phyloP scores from a whole-genome alignment of 2,797 vertebrate species.

The Phoebastria nigripes region DNA sequence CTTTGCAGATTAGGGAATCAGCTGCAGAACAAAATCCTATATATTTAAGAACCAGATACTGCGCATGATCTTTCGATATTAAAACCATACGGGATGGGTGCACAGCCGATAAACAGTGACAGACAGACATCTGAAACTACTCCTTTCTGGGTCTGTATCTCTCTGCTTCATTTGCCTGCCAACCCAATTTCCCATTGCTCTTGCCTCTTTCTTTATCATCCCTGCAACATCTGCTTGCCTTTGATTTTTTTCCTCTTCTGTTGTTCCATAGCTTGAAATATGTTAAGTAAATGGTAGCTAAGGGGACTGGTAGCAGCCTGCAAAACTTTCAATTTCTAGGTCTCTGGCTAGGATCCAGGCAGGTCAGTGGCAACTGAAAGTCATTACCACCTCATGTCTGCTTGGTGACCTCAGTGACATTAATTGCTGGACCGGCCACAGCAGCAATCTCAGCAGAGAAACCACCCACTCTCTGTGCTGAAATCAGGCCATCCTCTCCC shows the following conservation, averaged over 20 bases:
- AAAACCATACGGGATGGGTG: background rate
- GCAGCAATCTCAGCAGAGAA: background rate
- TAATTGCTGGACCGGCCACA: background rate
- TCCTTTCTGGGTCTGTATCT: background rate
- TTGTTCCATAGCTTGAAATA: background rate
- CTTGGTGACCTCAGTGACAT: constrained; percentile 16
- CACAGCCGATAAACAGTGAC: background rate
- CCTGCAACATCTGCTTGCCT: background rate
- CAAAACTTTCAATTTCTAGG: background rate
- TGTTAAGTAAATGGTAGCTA: background rate
- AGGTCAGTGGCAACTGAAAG: background rate
- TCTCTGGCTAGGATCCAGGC: background rate
- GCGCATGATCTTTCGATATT: background rate
- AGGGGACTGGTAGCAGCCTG: background rate
- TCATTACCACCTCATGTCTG: background rate
- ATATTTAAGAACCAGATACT: constrained; percentile 6
- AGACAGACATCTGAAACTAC: background rate
- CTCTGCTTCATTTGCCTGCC: background rate
- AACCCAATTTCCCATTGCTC: background rate
- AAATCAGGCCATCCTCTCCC: background rate
- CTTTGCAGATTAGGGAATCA: constrained; percentile 5
- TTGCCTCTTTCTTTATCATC: background rate
- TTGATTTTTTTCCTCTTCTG: background rate
- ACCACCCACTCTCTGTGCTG: background rate
- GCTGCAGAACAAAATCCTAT: background rate